Conservation (phyloP, 2,888 invertebrate species). For the Frankliniella intonsa region DNA sequence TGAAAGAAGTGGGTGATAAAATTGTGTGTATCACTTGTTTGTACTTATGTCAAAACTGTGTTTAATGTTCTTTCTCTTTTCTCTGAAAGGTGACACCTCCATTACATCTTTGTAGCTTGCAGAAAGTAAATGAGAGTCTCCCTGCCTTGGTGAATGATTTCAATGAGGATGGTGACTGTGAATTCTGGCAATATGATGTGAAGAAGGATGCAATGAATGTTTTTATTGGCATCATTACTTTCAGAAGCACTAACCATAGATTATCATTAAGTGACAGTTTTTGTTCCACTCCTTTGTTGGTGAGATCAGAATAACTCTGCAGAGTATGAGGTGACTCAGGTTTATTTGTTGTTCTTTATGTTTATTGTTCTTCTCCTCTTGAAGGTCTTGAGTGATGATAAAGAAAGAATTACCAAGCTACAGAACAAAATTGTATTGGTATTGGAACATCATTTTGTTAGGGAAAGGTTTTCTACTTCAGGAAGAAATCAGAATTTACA, state of each 20-base stretch:
- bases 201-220: not conserved
- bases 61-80: not conserved
- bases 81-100: not conserved
- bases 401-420: not conserved
- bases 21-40: not conserved
- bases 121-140: not conserved
- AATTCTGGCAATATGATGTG: not conserved
- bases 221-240: not conserved
- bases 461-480: not conserved
- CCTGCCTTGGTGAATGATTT: not conserved
- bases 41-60: not conserved
- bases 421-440: not conserved
- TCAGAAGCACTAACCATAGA: not conserved
- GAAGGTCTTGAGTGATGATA: not conserved
- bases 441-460: not conserved
- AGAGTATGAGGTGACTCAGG: not conserved
- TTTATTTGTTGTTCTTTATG: not conserved
- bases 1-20: not conserved
- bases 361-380: not conserved
- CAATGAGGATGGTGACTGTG: not conserved
- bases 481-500: not conserved
- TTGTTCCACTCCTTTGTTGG: not conserved
- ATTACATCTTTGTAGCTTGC: not conserved
- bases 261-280: not conserved
- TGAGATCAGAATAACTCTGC: not conserved